Evolutionary conservation across 2,888 invertebrate species (phyloP).

Genomic region (Elmis aenea): DNA sequence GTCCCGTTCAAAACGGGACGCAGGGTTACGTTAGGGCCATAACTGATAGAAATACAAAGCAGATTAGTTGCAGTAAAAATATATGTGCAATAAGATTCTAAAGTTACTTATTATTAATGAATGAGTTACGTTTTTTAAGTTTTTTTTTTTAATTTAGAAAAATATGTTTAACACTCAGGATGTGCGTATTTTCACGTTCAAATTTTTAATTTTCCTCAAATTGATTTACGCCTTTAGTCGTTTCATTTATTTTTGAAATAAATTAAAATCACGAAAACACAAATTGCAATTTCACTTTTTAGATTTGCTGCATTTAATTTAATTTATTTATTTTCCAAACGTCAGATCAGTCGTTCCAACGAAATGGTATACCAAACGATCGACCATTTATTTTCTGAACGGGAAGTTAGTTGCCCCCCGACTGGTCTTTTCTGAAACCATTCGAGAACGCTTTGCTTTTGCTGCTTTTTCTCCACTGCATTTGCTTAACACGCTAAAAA

Average conservation of each 20-base stretch:
- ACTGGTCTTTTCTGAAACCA: conserved; percentile 69
- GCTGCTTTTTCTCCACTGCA: conserved; percentile 28
- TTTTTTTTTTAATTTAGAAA: no score
- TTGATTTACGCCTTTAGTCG: conserved; percentile 37
- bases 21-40: no score
- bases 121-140: no score
- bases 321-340: conserved; percentile 13
- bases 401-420: conserved; percentile 57
- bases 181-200: conserved; percentile 11
- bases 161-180: no score
- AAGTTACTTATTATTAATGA: no score
- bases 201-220: conserved; percentile 15
- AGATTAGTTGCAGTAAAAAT: no score
- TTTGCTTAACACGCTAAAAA: conserved; percentile 25
- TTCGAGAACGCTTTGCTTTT: conserved; percentile 38
- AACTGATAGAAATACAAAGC: no score
- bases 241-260: conserved; percentile 27
- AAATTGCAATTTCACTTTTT: conserved; percentile 47
- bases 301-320: conserved; percentile 45
- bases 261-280: conserved; percentile 43
- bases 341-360: conserved; percentile 43
- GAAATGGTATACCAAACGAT: conserved; percentile 8
- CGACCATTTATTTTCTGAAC: conserved; percentile 17
- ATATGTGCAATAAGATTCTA: no score
- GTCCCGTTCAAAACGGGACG: no score